Evolutionary conservation across 2,888 invertebrate genomes (phyloP).

Genomic region (Lacanobia wlatinum): DNA sequence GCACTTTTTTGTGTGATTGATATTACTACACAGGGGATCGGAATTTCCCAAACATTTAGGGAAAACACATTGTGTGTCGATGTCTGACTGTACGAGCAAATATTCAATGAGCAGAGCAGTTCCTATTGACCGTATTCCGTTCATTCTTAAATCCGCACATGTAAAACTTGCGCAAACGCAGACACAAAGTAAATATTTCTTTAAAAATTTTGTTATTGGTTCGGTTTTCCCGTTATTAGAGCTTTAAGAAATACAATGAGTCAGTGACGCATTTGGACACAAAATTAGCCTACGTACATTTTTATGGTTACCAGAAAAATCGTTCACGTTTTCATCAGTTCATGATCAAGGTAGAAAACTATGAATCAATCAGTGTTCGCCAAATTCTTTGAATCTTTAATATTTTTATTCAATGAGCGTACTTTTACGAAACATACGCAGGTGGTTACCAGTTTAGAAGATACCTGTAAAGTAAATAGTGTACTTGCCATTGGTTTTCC

Average conservation of each 20-base stretch:
- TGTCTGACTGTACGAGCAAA: conserved; percentile 18
- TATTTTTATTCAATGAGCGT: background rate
- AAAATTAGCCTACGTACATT: conserved; percentile 8
- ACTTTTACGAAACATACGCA: conserved; percentile 7
- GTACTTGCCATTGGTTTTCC: conserved; percentile 2
- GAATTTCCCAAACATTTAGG: conserved; percentile 9
- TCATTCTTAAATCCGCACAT: background rate
- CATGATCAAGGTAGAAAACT: conserved; percentile 13
- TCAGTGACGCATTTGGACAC: conserved; percentile 14
- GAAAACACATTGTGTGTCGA: conserved; percentile 25
- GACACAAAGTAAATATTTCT: conserved; percentile 27
- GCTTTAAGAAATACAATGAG: conserved; percentile 22
- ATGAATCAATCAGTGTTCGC: conserved; percentile 6
- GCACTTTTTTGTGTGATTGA: conserved; percentile 2
- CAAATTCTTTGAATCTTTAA: background rate
- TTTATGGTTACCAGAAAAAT: background rate
- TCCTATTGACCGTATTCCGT: background rate
- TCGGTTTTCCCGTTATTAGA: conserved; percentile 13
- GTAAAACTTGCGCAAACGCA: conserved; percentile 16
- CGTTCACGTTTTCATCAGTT: conserved; percentile 8
- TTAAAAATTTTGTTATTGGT: conserved; percentile 12
- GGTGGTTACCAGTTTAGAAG: background rate
- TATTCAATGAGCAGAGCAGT: conserved; percentile 26
- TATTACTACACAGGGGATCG: background rate
- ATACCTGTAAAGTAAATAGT: background rate